Conservation (phyloP, 2,888 invertebrate species). For the Eurois occulta region DNA sequence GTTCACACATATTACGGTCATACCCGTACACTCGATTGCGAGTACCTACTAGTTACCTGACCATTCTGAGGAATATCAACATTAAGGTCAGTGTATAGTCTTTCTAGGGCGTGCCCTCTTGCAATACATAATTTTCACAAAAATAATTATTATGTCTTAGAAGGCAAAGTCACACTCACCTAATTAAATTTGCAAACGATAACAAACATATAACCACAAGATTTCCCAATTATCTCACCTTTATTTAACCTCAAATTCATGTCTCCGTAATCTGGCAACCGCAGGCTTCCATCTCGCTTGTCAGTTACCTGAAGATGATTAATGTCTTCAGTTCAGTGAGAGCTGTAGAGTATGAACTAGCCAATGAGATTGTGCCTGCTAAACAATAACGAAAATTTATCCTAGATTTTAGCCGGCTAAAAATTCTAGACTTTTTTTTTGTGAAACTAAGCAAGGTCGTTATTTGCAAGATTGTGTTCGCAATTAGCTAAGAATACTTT, state of each 20-base stretch:
- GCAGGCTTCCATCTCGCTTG: conserved; percentile 46
- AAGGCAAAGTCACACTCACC: background rate
- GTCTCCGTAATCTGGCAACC: conserved; percentile 51
- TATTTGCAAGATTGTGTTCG: conserved; percentile 7
- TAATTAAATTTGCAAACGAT: background rate
- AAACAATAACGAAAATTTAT: conserved; percentile 37
- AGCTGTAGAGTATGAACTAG: conserved; percentile 22
- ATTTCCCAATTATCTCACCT: background rate
- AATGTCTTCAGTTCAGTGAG: conserved; percentile 39
- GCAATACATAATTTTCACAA: background rate
- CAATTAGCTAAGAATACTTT: conserved; percentile 3
- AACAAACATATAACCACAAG: background rate
- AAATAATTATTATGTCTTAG: background rate
- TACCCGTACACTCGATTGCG: background rate
- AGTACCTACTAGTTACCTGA: background rate
- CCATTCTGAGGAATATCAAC: background rate
- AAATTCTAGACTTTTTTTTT: conserved; percentile 1
- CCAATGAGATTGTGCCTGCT: conserved; percentile 7
- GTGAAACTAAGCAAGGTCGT: background rate
- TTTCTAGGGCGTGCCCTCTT: background rate
- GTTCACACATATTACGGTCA: background rate
- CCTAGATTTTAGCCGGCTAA: conserved; percentile 8
- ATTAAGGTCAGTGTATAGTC: no score
- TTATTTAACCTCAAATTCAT: conserved; percentile 26
- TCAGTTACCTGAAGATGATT: conserved; percentile 57